Conservation (phyloP, 2,888 invertebrate species). For the Pandemis heparana region DNA sequence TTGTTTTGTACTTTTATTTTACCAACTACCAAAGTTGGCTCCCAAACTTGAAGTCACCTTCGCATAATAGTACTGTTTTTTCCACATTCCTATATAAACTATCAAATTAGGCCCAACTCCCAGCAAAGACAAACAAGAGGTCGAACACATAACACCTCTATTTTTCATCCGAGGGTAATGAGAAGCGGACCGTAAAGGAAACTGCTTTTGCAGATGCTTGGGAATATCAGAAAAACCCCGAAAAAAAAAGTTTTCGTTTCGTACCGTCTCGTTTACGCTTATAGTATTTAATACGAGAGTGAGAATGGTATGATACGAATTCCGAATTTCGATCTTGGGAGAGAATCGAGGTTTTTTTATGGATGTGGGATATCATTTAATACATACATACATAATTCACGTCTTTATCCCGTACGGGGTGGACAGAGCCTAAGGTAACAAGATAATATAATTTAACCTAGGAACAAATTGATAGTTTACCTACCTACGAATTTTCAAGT, state of each 20-base stretch:
- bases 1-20: neutral
- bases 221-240: neutral
- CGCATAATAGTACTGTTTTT: neutral
- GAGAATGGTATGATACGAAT: too few relatives aligned
- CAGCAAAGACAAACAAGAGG: conserved; percentile 14
- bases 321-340: too few relatives aligned
- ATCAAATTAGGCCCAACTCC: neutral
- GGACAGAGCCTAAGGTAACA: too few relatives aligned
- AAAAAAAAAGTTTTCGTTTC: neutral
- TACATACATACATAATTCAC: too few relatives aligned
- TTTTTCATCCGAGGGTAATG: conserved; percentile 4
- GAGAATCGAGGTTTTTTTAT: too few relatives aligned
- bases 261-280: too few relatives aligned
- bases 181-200: conserved; percentile 6
- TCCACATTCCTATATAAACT: neutral
- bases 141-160: conserved; percentile 16
- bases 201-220: neutral
- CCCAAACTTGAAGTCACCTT: neutral
- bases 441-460: too few relatives aligned
- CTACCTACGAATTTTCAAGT: too few relatives aligned
- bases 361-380: too few relatives aligned
- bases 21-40: neutral
- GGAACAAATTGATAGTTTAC: too few relatives aligned
- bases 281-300: too few relatives aligned
- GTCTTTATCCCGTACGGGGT: too few relatives aligned